These are phyloP conservation scores for Gerris lacustris DNA, from an alignment of 2,888 invertebrate genomes.

Conservation along the genomic window DNA sequence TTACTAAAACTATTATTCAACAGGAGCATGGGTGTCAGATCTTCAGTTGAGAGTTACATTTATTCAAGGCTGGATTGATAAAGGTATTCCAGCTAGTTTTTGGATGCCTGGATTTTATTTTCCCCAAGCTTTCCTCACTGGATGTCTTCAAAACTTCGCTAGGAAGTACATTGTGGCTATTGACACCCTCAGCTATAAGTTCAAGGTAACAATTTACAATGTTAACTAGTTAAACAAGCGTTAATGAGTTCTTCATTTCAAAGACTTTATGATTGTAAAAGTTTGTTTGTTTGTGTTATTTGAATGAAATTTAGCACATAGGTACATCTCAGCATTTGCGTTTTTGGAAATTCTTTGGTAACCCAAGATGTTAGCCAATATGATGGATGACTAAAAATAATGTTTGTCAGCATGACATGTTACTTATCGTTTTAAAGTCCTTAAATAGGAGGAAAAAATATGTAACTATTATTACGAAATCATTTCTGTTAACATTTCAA, in stretches of 20 bases:
- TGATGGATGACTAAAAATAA: too few relatives aligned
- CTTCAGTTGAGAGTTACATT: conserved; percentile 50
- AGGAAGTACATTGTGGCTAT: conserved; percentile 63
- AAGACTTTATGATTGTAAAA: too few relatives aligned
- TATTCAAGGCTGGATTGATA: conserved; percentile 50
- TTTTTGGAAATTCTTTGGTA: too few relatives aligned
- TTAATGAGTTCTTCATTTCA: too few relatives aligned
- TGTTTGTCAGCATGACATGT: too few relatives aligned
- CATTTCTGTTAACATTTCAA: too few relatives aligned
- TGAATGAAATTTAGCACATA: neutral
- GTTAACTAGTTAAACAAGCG: neutral
- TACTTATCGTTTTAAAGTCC: too few relatives aligned
- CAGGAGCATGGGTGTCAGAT: conserved; percentile 56
- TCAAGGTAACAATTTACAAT: conserved; percentile 40
- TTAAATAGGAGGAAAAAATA: too few relatives aligned
- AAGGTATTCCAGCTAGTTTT: conserved; percentile 59
- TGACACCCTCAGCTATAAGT: conserved; percentile 52
- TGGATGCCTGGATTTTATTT: conserved; percentile 81
- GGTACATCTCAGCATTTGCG: too few relatives aligned
- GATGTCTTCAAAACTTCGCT: conserved; percentile 70
- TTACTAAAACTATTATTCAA: neutral
- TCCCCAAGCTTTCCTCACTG: conserved; percentile 73
- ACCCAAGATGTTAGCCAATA: too few relatives aligned
- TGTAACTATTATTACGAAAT: too few relatives aligned
- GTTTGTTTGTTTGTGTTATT: neutral